Evolutionary conservation across 2,888 invertebrate species (phyloP), one percentile per base, ranked within the genome.

Genomic region (Agapostemon virescens): DNA sequence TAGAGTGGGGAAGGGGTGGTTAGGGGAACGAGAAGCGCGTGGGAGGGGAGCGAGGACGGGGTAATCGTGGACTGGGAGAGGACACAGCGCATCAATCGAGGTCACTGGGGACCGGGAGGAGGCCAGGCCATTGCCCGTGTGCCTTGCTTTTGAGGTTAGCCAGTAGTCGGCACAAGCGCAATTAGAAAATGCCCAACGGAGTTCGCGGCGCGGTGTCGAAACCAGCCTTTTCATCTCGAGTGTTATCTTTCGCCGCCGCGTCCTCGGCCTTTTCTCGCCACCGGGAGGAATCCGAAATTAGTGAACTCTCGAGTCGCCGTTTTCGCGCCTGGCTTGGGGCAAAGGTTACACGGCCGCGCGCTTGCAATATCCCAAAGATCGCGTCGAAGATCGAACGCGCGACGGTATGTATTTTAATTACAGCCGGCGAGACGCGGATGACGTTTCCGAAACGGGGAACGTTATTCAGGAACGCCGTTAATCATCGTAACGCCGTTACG

Each of bases 61-160:
- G 79, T 77, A 79, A 83, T 80, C 74, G 83, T 77, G 79, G 84
- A 83, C 84, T 72, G 87, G 85, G 84, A 84, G 82, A 83, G 84
- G 86, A 86, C 85, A 90, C 86, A 71, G 86, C 74, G 87, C 90
- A 89, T 87, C 87, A 91, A 93, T 92, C 92, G 93, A 92, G 93
- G 93, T 93, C 92, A 93, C 87, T 88, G 88, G 89, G 88, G 88
- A 91, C 91, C 88, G 87, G 90, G 89, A 91, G 87, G 92, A 91
- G 92, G 91, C 92, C 92, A 92, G 93, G 93, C 91, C 93, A 92
- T 92, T 93, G 93, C 92, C 92, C 92, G 92, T 89, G 87, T 88
- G 89, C 89, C 87, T 88, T 85, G 87, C 89, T 91, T 89, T 90
- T 90, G 90, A 90, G 90, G 89, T 91, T 90, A 89, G 89, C 89